Conservation (phyloP, 2,888 invertebrate species). For the Synergus laeviventris region DNA sequence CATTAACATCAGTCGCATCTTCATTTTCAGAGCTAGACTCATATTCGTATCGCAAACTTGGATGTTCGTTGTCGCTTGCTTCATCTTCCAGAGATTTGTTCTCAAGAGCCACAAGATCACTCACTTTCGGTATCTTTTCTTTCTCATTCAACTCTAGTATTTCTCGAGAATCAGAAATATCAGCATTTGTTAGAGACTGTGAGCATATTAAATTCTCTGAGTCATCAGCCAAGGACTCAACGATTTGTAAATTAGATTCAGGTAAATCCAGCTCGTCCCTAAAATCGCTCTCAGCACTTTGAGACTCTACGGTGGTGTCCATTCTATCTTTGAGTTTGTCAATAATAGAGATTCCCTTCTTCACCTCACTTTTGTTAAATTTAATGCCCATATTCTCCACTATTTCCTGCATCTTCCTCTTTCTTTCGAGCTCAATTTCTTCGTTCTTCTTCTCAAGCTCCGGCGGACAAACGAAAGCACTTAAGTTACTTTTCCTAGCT, state of each 20-base stretch:
- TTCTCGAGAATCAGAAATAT: constrained; percentile 29
- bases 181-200: background rate
- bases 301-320: constrained; percentile 57
- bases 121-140: constrained; percentile 50
- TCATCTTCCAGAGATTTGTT: constrained; percentile 48
- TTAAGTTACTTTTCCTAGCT: constrained; percentile 62
- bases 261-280: constrained; percentile 11
- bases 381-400: constrained; percentile 67
- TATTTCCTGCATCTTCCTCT: constrained; percentile 78
- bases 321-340: constrained; percentile 72
- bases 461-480: constrained; percentile 71
- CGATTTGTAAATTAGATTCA: constrained; percentile 5
- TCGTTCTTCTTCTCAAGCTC: constrained; percentile 76
- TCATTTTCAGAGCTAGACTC: constrained; percentile 70
- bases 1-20: constrained; percentile 64
- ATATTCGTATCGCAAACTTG: constrained; percentile 59
- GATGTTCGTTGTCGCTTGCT: constrained; percentile 64
- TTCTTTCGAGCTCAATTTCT: constrained; percentile 76
- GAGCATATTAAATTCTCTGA: background rate
- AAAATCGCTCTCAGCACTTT: background rate
- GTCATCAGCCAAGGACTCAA: background rate
- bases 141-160: constrained; percentile 27
- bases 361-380: constrained; percentile 64
- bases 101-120: constrained; percentile 60
- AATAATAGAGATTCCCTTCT: constrained; percentile 67